These are phyloP conservation scores for Euura lappo DNA, from an alignment of 1,140 invertebrate species.

Conservation along the genomic window DNA sequence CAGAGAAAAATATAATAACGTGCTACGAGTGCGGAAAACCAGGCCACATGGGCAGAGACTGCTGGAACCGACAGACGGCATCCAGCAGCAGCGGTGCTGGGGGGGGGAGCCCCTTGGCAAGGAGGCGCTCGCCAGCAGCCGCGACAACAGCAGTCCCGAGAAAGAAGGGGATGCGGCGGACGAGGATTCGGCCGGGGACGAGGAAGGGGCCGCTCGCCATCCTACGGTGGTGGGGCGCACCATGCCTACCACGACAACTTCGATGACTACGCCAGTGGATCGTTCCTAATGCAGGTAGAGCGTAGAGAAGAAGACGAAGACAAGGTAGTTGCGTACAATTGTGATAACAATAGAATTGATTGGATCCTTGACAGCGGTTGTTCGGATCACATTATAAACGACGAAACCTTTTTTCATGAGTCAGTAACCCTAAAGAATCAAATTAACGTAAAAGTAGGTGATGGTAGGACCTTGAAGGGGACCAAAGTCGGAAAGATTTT, in stretches of 20 bases:
- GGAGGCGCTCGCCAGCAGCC: slow-evolving; percentile 2
- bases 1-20: slow-evolving; percentile 15
- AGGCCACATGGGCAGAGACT: slow-evolving; percentile 24
- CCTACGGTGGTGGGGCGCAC: background rate
- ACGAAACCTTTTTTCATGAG: slow-evolving; percentile 8
- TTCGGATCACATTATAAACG: slow-evolving; percentile 29
- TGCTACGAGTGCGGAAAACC: slow-evolving; percentile 23
- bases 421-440: background rate
- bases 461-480: background rate
- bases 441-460: background rate
- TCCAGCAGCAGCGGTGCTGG: background rate
- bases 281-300: slow-evolving; percentile 20
- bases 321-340: slow-evolving; percentile 8
- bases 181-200: slow-evolving; percentile 8
- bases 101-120: slow-evolving; percentile 11
- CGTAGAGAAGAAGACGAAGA: background rate
- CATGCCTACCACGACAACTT: background rate
- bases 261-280: background rate
- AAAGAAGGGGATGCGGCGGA: slow-evolving; percentile 16
- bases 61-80: background rate
- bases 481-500: background rate
- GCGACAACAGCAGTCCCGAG: background rate
- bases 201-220: background rate
- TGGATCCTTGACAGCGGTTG: slow-evolving; percentile 34
- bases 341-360: slow-evolving; percentile 24